Conservation (phyloP, 2,888 invertebrate species). For the Nysson spinosus region DNA sequence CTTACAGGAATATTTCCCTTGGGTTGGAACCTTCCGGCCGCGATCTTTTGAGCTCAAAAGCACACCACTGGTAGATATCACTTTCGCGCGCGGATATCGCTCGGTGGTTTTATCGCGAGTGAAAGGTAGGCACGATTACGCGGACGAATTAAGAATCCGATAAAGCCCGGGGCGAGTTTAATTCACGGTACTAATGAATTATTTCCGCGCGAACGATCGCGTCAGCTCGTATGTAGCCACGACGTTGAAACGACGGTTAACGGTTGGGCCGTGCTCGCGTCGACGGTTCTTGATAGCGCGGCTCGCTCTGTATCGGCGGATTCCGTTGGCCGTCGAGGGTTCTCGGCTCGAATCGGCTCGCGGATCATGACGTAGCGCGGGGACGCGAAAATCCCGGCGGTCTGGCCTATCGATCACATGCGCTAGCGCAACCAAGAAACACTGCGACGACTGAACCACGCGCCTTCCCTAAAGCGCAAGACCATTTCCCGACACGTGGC, state of each 20-base stretch:
- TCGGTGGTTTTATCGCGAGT: too few relatives aligned
- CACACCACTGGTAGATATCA: slow-evolving; percentile 51
- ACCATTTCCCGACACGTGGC: slow-evolving; percentile 71
- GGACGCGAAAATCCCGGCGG: slow-evolving; percentile 56
- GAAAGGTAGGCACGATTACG: too few relatives aligned
- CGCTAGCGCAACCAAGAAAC: slow-evolving; percentile 80
- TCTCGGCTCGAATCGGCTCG: slow-evolving; percentile 58
- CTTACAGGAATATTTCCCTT: slow-evolving; percentile 35
- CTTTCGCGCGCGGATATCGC: slow-evolving; percentile 42
- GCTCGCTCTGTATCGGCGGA: slow-evolving; percentile 58
- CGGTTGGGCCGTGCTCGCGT: slow-evolving; percentile 65
- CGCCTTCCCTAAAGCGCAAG: slow-evolving; percentile 64
- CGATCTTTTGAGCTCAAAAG: slow-evolving; percentile 27
- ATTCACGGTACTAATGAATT: too few relatives aligned
- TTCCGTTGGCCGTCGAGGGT: slow-evolving; percentile 56
- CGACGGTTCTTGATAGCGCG: slow-evolving; percentile 62
- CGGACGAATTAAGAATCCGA: too few relatives aligned
- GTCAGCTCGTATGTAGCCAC: slow-evolving; percentile 50
- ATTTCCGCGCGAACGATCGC: slow-evolving; percentile 54
- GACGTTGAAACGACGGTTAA: slow-evolving; percentile 71
- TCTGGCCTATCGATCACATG: slow-evolving; percentile 73
- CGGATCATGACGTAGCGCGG: slow-evolving; percentile 62
- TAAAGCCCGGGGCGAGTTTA: too few relatives aligned
- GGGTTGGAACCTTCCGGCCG: slow-evolving; percentile 11
- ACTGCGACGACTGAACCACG: slow-evolving; percentile 74